Evolutionary conservation across 1,140 invertebrate species (phyloP).

Genomic region (Homarus americanus): DNA sequence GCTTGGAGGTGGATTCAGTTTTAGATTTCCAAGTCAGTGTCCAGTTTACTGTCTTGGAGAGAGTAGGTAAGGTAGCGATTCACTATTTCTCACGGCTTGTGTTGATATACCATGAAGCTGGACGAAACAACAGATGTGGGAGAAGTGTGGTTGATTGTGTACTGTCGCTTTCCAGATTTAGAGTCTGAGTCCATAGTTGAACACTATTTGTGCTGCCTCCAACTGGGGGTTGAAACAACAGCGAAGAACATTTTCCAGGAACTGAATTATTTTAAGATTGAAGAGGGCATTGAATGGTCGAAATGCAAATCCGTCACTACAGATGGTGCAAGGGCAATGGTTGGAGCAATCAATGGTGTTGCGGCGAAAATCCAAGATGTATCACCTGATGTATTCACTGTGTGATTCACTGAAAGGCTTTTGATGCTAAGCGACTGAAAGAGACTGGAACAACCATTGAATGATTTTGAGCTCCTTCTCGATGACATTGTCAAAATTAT

Average conservation of each 20-base stretch:
- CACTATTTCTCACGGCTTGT: no score
- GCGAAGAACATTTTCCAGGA: not conserved
- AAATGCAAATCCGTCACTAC: conserved; percentile 43
- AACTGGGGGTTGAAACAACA: not conserved
- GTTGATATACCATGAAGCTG: no score
- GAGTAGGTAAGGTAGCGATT: no score
- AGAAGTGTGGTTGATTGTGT: conserved; percentile 27
- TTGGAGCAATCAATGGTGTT: conserved; percentile 35
- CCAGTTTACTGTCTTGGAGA: no score
- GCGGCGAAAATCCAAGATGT: conserved; percentile 25
- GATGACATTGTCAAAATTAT: conserved; percentile 29
- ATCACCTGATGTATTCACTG: conserved; percentile 28
- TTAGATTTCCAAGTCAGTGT: no score
- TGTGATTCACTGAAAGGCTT: conserved; percentile 24
- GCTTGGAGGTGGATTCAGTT: no score
- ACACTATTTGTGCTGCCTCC: no score
- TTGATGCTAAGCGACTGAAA: conserved; percentile 38
- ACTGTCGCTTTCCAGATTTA: conserved; percentile 47
- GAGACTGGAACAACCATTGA: conserved; percentile 10
- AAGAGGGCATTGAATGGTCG: conserved; percentile 28
- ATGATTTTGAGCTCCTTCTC: not conserved
- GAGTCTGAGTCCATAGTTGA: conserved; percentile 20
- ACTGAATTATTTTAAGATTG: conserved; percentile 40
- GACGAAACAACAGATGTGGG: conserved; percentile 42
- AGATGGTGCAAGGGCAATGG: conserved; percentile 43